Evolutionary conservation across 2,113 vertebrate genomes (phyloP), one percentile per base, ranked within the genome.

Genomic region (Strix uralensis): DNA sequence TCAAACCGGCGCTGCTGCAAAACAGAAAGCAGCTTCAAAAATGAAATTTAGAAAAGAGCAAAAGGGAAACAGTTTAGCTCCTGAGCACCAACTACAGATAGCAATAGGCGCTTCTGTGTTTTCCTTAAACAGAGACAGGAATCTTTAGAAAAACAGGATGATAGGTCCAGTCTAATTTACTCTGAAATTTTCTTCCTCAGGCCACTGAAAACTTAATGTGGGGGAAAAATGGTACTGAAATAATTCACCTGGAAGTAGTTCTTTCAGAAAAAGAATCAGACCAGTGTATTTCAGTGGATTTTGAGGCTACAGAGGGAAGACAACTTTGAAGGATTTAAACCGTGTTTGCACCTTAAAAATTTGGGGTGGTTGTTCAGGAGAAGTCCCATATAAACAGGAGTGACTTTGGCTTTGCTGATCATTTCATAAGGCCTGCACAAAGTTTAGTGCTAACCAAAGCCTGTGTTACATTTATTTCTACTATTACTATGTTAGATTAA

Each of bases 21-120:
- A 78, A 7, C 30, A 46, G 7, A 78, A 86, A 69, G 57, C 23
- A 10, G 16, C 66, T 12, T 3, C 5, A 47, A 59, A 82, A 70
- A 34, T 36, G 23, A 9, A 23, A 78, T 36, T 32, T 74, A 58
- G 62, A 32, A 51, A 72, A n/a, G 59, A 61, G 42, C 11, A 46
- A 32, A 70, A 75, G 15, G 23, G 34, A 78, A 70, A n/a, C 11
- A 21, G 16, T 34, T 85, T 12, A 42, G 21, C 5, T 65, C 5
- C 32, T 0, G 0, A 75, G 44, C 16, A 46, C 15, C 40, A 13
- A 11, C 26, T 84, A 9, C 52, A 67, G 52, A 22, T 4, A 36
- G 14, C 16, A 32, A 49, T 8, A 29, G 36, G 15, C 2, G 2
- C 17, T 46, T 73, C 49, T 11, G 2, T 22, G 16, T 32, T 85